Conservation (phyloP, 1,140 invertebrate genomes). For the Neoseiulus cucumeris region DNA sequence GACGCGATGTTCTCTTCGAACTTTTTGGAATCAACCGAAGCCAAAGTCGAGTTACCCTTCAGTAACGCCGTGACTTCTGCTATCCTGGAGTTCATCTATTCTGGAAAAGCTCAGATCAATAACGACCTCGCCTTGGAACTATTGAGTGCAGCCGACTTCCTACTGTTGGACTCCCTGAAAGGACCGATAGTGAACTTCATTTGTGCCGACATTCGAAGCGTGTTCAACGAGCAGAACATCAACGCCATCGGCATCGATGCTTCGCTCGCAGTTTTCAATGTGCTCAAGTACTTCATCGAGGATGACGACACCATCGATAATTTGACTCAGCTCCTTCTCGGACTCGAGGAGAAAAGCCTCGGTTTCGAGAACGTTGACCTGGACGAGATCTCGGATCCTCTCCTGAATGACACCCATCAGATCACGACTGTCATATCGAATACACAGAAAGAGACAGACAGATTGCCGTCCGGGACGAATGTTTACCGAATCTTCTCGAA, state of each 20-base stretch:
- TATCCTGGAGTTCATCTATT: neutral
- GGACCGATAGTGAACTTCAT: slow-evolving; percentile 7
- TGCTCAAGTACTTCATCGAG: slow-evolving; percentile 7
- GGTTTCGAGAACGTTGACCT: neutral
- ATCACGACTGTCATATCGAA: neutral
- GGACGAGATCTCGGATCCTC: neutral
- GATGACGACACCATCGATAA: neutral
- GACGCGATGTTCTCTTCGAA: neutral
- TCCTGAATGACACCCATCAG: neutral
- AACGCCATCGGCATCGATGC: neutral
- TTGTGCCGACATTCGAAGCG: neutral
- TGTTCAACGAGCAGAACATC: neutral
- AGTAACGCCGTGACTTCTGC: neutral
- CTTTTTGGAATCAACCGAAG: neutral
- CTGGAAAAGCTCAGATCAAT: neutral
- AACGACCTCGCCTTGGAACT: neutral
- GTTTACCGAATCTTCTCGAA: slow-evolving; percentile 2
- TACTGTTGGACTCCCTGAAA: neutral
- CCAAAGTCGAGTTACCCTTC: neutral
- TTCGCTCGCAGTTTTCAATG: neutral
- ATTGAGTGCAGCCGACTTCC: neutral
- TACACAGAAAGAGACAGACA: neutral
- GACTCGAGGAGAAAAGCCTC: neutral
- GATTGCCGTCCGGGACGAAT: neutral
- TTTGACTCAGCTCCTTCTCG: neutral